phyloP scores from a whole-genome alignment of 2,888 invertebrate genomes.

The Nephrotoma appendiculata region DNA sequence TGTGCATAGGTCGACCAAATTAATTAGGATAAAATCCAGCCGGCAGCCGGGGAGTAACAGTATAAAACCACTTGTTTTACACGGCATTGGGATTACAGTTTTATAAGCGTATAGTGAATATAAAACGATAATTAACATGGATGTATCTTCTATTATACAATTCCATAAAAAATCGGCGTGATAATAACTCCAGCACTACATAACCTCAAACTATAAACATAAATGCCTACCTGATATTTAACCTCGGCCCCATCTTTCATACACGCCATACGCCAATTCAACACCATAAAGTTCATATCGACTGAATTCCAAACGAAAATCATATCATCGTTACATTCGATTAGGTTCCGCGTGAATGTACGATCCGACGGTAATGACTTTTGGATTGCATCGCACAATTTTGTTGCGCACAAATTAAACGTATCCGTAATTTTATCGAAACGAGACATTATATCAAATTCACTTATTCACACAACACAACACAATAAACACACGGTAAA shows the following conservation, averaged over 20 bases:
- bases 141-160: background rate
- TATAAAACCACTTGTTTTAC: too few species aligned
- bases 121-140: too few species aligned
- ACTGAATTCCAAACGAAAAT: slow-evolving; percentile 46
- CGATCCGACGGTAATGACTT: slow-evolving; percentile 34
- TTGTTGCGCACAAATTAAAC: slow-evolving; percentile 37
- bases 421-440: slow-evolving; percentile 34
- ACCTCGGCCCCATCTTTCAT: slow-evolving; percentile 28
- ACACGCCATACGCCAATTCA: slow-evolving; percentile 37
- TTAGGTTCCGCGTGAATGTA: slow-evolving; percentile 38
- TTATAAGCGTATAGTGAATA: too few species aligned
- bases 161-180: background rate
- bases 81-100: too few species aligned
- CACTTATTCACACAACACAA: background rate
- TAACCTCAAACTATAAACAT: background rate
- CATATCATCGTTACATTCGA: slow-evolving; percentile 44
- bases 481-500: background rate
- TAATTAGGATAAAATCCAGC: too few species aligned
- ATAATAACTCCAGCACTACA: background rate
- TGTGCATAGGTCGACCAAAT: too few species aligned
- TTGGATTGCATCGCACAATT: slow-evolving; percentile 40
- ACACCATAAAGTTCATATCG: slow-evolving; percentile 38
- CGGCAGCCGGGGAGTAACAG: too few species aligned
- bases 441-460: background rate
- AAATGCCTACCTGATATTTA: slow-evolving; percentile 33